Evolutionary conservation across 2,888 invertebrate genomes (phyloP).

Genomic region (Mimas tiliae): DNA sequence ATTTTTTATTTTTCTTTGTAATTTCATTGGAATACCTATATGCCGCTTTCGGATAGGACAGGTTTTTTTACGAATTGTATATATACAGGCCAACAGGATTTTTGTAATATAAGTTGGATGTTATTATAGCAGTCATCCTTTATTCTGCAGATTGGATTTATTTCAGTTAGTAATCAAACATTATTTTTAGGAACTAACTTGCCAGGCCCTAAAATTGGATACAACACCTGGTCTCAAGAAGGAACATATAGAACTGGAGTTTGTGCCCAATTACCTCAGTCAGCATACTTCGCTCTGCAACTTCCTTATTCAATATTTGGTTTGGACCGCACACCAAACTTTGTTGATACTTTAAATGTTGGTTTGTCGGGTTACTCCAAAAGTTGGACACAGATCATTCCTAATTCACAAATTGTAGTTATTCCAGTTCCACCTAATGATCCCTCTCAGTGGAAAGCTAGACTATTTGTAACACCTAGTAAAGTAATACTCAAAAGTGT

Average conservation of each 20-base stretch:
- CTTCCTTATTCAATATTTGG: conserved; percentile 98
- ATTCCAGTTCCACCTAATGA: conserved; percentile 93
- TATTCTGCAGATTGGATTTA: too few relatives aligned
- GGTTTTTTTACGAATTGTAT: too few relatives aligned
- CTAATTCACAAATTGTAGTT: conserved; percentile 98
- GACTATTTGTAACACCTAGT: conserved; percentile 97
- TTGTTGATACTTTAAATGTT: conserved; percentile 95
- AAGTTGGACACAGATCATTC: conserved; percentile 96
- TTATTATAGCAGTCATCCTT: too few relatives aligned
- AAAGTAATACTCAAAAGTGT: conserved; percentile 96
- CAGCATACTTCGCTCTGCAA: conserved; percentile 96
- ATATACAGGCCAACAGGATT: too few relatives aligned
- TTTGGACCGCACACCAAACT: conserved; percentile 98
- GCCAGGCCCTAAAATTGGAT: conserved; percentile 95
- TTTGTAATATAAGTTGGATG: too few relatives aligned
- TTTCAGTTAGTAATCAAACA: background rate
- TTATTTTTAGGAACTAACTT: conserved; percentile 89
- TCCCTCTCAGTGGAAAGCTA: conserved; percentile 93
- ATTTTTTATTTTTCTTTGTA: too few relatives aligned
- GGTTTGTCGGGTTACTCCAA: conserved; percentile 89
- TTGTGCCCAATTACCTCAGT: conserved; percentile 95
- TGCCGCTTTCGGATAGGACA: too few relatives aligned
- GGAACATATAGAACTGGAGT: conserved; percentile 91
- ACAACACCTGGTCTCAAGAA: conserved; percentile 94
- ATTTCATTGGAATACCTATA: too few relatives aligned